These are phyloP conservation scores for Atta cephalotes DNA, from an alignment of 1,140 invertebrate genomes.

Conservation along the genomic window DNA sequence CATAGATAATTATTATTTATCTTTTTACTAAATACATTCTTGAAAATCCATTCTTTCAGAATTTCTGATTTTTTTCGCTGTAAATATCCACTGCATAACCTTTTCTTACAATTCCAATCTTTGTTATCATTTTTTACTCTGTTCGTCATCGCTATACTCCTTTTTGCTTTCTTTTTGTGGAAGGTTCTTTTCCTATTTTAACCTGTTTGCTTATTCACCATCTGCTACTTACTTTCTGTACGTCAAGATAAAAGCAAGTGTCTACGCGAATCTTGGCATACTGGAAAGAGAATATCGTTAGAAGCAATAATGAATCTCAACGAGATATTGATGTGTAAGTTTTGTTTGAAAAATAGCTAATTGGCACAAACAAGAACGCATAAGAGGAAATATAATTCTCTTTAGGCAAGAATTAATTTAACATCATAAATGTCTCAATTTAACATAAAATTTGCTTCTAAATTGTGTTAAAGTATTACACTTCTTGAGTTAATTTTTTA, in stretches of 20 bases:
- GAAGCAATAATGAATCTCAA: conserved; percentile 48
- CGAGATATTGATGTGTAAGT: conserved; percentile 58
- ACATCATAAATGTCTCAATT: too few relatives aligned
- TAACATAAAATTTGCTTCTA: too few relatives aligned
- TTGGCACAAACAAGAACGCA: conserved; percentile 21
- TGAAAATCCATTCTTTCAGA: background rate
- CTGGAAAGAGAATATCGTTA: conserved; percentile 44
- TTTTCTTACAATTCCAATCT: conserved; percentile 25
- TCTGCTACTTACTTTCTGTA: conserved; percentile 54
- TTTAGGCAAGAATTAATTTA: background rate
- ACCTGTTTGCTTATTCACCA: conserved; percentile 50
- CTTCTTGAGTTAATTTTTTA: too few relatives aligned
- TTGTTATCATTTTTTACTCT: background rate
- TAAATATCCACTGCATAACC: conserved; percentile 26
- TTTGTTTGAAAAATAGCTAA: conserved; percentile 24
- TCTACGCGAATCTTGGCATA: conserved; percentile 31
- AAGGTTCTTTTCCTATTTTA: conserved; percentile 60
- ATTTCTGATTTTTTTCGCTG: conserved; percentile 15
- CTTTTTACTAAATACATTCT: conserved; percentile 26
- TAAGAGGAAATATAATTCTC: background rate
- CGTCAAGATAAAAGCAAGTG: conserved; percentile 43
- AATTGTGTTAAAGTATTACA: too few relatives aligned
- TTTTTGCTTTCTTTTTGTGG: conserved; percentile 16
- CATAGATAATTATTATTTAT: conserved; percentile 11
- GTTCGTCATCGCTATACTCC: background rate